Percentiles rank a stretch among this genome's conserved stretches.
Conservation (phyloP, 2,113 vertebrate genomes). For the Dunckerocampus dactyliophorus region DNA sequence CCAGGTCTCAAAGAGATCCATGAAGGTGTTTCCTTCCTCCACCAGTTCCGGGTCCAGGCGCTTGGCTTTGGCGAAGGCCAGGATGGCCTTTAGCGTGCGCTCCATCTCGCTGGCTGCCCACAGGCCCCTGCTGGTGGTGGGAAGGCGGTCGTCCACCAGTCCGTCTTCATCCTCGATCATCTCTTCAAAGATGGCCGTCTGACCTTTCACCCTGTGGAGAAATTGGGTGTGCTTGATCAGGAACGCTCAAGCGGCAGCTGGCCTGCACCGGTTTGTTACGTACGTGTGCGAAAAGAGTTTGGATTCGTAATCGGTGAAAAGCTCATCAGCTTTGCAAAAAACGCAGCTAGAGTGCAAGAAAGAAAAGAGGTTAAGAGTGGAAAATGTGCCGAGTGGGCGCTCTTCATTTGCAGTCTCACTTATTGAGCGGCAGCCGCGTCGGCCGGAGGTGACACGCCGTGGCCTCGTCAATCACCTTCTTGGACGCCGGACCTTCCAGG, state of each 20-base stretch:
- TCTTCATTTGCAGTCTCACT: constrained; percentile 69
- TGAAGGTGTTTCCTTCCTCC: constrained; percentile 87
- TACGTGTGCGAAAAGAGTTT: constrained; percentile 97
- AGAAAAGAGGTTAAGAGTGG: not conserved
- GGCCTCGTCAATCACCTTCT: constrained; percentile 87
- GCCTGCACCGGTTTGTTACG: constrained; percentile 25
- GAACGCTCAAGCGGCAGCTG: not conserved
- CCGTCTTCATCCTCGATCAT: constrained; percentile 98
- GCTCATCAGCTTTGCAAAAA: constrained; percentile 95
- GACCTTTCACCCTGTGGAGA: constrained; percentile 84
- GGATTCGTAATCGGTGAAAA: constrained; percentile 96
- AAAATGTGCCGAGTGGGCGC: not conserved
- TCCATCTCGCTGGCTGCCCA: constrained; percentile 94
- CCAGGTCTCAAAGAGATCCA: constrained; percentile 96
- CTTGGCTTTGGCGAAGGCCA: constrained; percentile 87
- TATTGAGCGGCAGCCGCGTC: constrained; percentile 88
- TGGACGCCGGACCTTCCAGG: constrained; percentile 87
- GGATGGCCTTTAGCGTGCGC: constrained; percentile 84
- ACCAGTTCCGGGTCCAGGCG: constrained; percentile 79
- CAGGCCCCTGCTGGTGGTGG: constrained; percentile 91
- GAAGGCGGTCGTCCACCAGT: constrained; percentile 87
- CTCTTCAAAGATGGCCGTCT: constrained; percentile 96
- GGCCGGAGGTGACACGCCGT: constrained; percentile 91
- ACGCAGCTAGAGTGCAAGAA: constrained; percentile 80
- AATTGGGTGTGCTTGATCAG: not conserved